phyloP scores from a whole-genome alignment of 2,113 vertebrate genomes.

The Eira barbara region DNA sequence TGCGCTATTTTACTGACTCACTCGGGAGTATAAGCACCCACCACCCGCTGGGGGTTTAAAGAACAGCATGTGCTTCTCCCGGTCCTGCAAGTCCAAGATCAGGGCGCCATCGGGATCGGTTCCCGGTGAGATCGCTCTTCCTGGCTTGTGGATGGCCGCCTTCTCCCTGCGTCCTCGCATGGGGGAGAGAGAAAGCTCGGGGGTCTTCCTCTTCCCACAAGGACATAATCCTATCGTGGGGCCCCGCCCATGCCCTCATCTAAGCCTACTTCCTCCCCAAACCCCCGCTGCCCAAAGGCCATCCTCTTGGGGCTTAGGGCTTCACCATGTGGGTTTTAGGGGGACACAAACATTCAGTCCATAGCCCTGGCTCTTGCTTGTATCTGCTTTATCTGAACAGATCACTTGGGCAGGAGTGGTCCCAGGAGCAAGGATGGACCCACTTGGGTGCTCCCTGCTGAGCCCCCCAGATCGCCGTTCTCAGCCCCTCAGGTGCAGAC shows the following conservation, averaged over 20 bases:
- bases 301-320: neutral
- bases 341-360: neutral
- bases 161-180: neutral
- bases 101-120: rapidly evolving
- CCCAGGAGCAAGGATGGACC: rapidly evolving
- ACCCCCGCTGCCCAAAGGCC: neutral
- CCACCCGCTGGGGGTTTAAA: too few species aligned
- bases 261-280: neutral
- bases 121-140: neutral
- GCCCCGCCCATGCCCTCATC: neutral
- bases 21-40: neutral
- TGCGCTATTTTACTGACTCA: neutral
- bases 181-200: neutral
- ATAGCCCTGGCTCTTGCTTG: neutral
- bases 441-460: neutral
- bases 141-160: neutral
- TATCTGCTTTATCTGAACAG: neutral
- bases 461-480: neutral
- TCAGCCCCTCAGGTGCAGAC: too few species aligned
- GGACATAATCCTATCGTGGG: neutral
- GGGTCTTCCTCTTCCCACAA: neutral
- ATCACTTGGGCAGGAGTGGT: neutral
- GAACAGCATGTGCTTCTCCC: neutral
- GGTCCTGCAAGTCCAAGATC: neutral
- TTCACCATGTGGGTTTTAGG: neutral